These are phyloP conservation scores for Nemopilema nomurai DNA, from an alignment of 30 jellyfish, hydroid and myxozoan species.

Conservation along the genomic window DNA sequence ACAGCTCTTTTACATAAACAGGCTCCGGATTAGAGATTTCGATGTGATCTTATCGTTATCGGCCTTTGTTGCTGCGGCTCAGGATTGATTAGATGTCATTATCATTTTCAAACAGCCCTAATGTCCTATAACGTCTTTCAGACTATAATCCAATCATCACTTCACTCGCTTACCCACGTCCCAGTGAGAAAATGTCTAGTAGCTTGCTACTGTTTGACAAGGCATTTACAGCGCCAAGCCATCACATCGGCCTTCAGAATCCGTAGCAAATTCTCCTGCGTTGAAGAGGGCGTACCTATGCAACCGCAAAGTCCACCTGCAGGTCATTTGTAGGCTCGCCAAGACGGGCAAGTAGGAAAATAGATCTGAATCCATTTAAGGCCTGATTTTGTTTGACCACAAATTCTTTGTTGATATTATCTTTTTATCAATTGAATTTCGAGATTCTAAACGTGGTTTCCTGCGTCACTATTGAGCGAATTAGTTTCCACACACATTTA, in stretches of 20 bases:
- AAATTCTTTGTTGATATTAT: background rate
- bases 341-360: background rate
- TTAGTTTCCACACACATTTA: too few species aligned
- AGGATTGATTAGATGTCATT: conserved; percentile 51
- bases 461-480: too few species aligned
- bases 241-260: too few species aligned
- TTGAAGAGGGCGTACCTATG: too few species aligned
- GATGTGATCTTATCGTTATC: conserved; percentile 8
- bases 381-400: background rate
- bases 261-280: too few species aligned
- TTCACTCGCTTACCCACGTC: background rate
- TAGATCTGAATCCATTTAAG: background rate
- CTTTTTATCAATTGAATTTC: background rate
- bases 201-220: too few species aligned
- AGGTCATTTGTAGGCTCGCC: background rate
- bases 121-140: background rate
- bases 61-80: conserved; percentile 34
- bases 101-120: background rate
- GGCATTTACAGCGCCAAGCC: too few species aligned
- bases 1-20: background rate
- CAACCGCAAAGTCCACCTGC: background rate
- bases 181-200: too few species aligned
- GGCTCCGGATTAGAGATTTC: conserved; percentile 33
- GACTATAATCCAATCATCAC: conserved; percentile 17
- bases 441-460: background rate